Evolutionary conservation across 1,140 invertebrate genomes (phyloP), one percentile per base, ranked within the genome.

Genomic region (Drosophila nebulosa): DNA sequence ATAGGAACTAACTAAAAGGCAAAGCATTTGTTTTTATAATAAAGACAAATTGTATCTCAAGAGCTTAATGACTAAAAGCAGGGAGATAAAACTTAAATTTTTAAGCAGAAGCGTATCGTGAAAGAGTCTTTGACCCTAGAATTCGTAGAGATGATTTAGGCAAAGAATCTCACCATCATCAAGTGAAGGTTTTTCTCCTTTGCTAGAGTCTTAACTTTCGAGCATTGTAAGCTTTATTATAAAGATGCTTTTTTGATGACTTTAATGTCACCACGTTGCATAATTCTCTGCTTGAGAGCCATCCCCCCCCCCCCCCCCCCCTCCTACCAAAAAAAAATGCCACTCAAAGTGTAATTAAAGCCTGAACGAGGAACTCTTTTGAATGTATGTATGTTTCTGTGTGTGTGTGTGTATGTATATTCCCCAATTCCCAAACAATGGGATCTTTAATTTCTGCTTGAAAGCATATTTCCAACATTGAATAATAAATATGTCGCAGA

Each of bases 401-500:
- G 1, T 16, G 14, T 16, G 1, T 39, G 14, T 39, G 6, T 7
- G 9, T 18, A 21, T 21, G 9, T 21, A 46, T 42, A 7, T 36
- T 51, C 39, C 58, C 52, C 57, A 26, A 39, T 62, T 18, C 42
- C 68, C 7, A 16, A 60, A 77, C 77, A 79, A 76, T 62, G 69
- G 18, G 64, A 35, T 60, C 77, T 80, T 80, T 78, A 71, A 85
- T 71, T 61, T 61, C 46, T 36, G 67, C 72, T 55, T 68, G 26
- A 74, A 32, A 73, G 78, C 79, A 78, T 72, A 71, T 78, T 76
- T 59, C 42, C 51, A 76, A 78, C 71, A 81, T 74, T 63, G 69
- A 50, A 74, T 80, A 78, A 79, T 85, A 84, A 84, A 84, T 85
- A 84, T 84, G 80, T 84, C 81, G 78, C 81, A 74, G 69, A 66